Percentiles rank a stretch among this genome's conserved stretches.
Conservation (phyloP, 2,113 vertebrate species). For the Acanthisitta chloris region DNA sequence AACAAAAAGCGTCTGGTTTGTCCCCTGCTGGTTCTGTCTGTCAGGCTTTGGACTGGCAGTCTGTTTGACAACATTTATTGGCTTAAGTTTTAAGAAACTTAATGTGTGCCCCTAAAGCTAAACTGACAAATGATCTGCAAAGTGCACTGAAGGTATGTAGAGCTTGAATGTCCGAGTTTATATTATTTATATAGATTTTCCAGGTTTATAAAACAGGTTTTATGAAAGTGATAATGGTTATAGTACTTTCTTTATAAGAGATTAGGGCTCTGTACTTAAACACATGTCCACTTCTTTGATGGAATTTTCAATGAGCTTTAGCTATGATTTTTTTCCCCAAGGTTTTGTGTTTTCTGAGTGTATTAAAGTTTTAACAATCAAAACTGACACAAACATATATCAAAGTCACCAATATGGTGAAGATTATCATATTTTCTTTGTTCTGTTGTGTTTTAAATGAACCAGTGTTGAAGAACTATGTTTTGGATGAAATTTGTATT, state of each 20-base stretch:
- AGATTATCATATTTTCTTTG: too few relatives aligned
- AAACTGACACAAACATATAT: background rate
- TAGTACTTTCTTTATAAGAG: background rate
- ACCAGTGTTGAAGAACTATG: background rate
- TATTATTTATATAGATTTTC: background rate
- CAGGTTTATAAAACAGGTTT: background rate
- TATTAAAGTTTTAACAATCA: background rate
- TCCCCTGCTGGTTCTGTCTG: background rate
- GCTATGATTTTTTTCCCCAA: background rate
- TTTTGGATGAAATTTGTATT: background rate
- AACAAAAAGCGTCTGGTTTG: background rate
- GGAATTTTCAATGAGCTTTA: background rate
- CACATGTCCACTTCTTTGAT: background rate
- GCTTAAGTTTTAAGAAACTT: background rate
- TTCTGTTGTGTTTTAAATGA: too few relatives aligned
- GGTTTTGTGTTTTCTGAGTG: background rate
- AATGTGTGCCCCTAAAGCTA: background rate
- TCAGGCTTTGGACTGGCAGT: background rate
- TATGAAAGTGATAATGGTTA: background rate
- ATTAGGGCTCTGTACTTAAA: background rate
- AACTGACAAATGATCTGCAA: background rate
- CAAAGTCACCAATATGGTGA: background rate
- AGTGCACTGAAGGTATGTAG: background rate
- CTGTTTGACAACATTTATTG: background rate
- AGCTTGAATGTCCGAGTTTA: background rate